Evolutionary conservation across 2,888 invertebrate genomes (phyloP), one percentile per base, ranked within the genome.

Genomic region (Odontomyia ornata): DNA sequence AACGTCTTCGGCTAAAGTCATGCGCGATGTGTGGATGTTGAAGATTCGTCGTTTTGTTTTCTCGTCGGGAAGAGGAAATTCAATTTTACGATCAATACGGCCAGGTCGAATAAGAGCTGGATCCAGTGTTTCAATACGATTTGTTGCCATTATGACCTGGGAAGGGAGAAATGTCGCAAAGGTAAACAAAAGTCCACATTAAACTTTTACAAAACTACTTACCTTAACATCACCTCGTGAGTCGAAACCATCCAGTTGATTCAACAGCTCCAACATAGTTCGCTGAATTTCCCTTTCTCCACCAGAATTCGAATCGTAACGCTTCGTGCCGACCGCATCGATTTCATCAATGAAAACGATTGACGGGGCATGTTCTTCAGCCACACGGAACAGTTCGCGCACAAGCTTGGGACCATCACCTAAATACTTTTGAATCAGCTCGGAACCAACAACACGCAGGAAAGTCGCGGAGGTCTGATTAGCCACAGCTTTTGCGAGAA

Each of bases 271-370:
- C 87, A 99, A 92, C 99, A 99, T 99, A 77, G 99, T 99, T 86
- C 99, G 91, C 87, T 99, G 99, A 85, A 99, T 99, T 91, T 99
- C 99, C 80, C 99, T 91, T 86, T 99, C 99, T 78, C 99, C 99
- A 52, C 99, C 99, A 73, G 98, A 99, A 87, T 99, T 99, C 0
- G 99, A 99, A 84, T 99, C 99, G 85, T 99, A 99, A 85, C 98
- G 92, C 88, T 99, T 99, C 5, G 98, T 99, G 77, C 99, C 99
- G 15, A 99, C 96, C 30, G 99, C 99, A 89, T 99, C 99, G 83
- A 99, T 99, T 91, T 99, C 99, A 89, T 99, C 99, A 83, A 99
- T 99, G 85, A 99, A 99, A 13, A 99, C 98, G 87, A 99, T 99
- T 0, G 99, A 98, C 0, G 99, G 99, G 0, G 99, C 98, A 88